Base-by-base conservation (phyloP, 2,113 vertebrate genomes). In the Neoarius graeffei region DNA sequence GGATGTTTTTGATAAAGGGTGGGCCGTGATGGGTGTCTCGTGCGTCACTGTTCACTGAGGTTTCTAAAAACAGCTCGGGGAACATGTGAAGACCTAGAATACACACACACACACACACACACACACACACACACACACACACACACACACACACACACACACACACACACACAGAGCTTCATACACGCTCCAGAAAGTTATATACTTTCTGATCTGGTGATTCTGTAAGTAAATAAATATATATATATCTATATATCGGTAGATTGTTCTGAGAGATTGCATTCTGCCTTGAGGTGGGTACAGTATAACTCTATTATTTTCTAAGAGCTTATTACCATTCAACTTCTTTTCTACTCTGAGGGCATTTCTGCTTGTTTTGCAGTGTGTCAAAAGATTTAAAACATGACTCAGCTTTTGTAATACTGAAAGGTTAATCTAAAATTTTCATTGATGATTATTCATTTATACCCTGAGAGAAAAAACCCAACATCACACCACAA, bases 21-120 rank as follows among this genome's bases (percentile, higher is more conserved):
- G 79, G 89, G 62, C 73, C 4, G 77, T 79, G 80, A 87, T 89
- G 81, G 82, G 76, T 77, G 82, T 81, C 54, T 83, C 48, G 84
- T 93, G 91, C 91, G 89, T 93, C 93, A 94, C 86, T n/a, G 11
- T 30, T 84, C 90, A 89, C 84, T 86, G 85, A 91, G 59, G 84
- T 54, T 57, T 90, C 92, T 93, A 93, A 93, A 94, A 93, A 93
- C 83, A 92, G 91, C 87, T 89, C 20, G 0, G 9, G 15, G 59
- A 89, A 60, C 89, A 88, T 42, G 86, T 89, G 79, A 88, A 81
- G 80, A 87, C 84, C 62, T 87, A 74, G 84, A 81, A 62, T 60
- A 64, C 35, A 86, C 74, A 86, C 86, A 80, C 83, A 81, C 86
- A 86, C 62, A 27, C 59, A 48, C 48, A 83, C 14, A 82, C 86